phyloP scores from a whole-genome alignment of 2,888 invertebrate species.

The Plebejus anna region DNA sequence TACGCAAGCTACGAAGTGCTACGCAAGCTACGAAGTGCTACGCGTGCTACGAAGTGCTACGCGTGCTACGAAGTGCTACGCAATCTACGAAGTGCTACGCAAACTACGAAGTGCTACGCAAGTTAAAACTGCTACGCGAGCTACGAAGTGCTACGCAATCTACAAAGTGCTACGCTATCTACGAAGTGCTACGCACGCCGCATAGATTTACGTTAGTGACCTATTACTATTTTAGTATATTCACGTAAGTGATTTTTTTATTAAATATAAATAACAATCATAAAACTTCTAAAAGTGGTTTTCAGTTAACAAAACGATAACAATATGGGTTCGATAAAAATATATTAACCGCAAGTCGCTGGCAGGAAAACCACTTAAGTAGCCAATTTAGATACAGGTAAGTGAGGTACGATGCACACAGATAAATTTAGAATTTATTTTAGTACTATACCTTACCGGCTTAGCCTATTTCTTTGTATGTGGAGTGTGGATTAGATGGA shows the following conservation, averaged over 20 bases:
- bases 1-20: neutral
- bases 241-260: no score
- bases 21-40: neutral
- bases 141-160: no score
- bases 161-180: no score
- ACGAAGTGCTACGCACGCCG: no score
- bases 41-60: neutral
- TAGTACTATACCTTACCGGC: neutral
- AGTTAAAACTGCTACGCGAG: no score
- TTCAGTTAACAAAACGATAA: slow-evolving; percentile 7
- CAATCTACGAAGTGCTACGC: no score
- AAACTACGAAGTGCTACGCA: no score
- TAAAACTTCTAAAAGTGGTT: neutral
- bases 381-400: slow-evolving; percentile 20
- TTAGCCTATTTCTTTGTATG: neutral
- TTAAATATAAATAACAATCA: neutral
- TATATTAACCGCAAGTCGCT: slow-evolving; percentile 14
- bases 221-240: no score
- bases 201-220: no score
- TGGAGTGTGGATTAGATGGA: neutral
- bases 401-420: slow-evolving; percentile 18
- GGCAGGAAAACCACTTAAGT: slow-evolving; percentile 19
- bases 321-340: slow-evolving; percentile 19
- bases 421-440: slow-evolving; percentile 30
- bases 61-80: neutral